Evolutionary conservation across 2,113 vertebrate species (phyloP), one percentile per base, ranked within the genome.

Genomic region (Lepisosteus oculatus): DNA sequence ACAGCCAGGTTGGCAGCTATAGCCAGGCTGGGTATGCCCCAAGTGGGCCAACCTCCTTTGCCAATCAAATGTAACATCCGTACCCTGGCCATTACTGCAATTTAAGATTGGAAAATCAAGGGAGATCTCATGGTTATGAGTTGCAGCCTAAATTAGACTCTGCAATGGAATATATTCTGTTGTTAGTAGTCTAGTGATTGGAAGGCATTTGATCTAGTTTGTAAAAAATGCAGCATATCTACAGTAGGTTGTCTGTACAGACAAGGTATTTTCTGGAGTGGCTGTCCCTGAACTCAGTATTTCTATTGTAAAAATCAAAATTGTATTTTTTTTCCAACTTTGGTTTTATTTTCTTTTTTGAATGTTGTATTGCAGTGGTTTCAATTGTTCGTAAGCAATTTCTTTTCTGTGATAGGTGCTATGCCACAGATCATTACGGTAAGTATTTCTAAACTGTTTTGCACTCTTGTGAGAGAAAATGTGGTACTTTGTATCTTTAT

Each of bases 1-100:
- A 94, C 80, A 90, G 93, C 74, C 94, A 94, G 86, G 93, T 94
- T 80, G 94, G 90, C 75, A 90, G 87, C 78, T 85, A 88, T 3
- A 80, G 85, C 73, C 89, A 88, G 77, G 87, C 81, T 75, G 84
- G 82, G 77, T 93, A 90, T 0, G 72, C 83, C 67, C 88, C 92
- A 82, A 87, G 89, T 2, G 93, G 91, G 45, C 93, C 95, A 13
- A 95, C 92, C 67, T 94, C 95, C 69, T 97, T 96, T 65, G 73
- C 90, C 82, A 95, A 96, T 88, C 95, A 95, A 67, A 97, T 97
- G 85, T 98, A 94, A 88, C 12, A 41, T 42, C 59, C 59, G 55
- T 62, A 69, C 70, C 54, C 8, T 0, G 56, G 66, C 8, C 45
- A 63, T 44, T 8, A 43, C 11, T 68, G 8, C 77, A 70, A 75